Evolutionary conservation across 2,797 vertebrate genomes (phyloP).

Genomic region (Chaetophractus vellerosus): DNA sequence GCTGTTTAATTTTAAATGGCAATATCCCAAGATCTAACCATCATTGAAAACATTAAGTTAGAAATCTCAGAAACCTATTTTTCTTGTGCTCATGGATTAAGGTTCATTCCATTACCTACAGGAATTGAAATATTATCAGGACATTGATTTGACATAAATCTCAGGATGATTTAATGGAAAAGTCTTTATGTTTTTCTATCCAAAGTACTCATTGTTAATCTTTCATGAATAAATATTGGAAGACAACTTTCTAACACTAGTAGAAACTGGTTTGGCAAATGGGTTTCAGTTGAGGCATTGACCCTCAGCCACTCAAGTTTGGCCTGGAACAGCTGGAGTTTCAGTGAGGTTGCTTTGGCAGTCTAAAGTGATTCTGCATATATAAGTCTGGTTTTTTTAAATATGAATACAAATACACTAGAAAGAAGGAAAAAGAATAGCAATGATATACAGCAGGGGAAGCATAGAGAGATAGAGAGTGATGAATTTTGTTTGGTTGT

Average conservation of each 20-base stretch:
- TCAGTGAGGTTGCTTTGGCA: neutral
- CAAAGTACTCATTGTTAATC: neutral
- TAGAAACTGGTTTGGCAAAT: neutral
- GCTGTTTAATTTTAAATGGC: neutral
- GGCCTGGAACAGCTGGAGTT: too few relatives aligned
- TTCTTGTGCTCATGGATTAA: neutral
- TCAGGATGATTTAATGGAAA: neutral
- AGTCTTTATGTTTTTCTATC: neutral
- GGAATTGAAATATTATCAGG: neutral
- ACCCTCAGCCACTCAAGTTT: neutral
- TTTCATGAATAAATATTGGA: neutral
- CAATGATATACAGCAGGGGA: too few relatives aligned
- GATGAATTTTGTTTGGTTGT: too few relatives aligned
- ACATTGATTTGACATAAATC: too few relatives aligned
- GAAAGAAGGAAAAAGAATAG: too few relatives aligned
- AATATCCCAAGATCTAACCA: neutral
- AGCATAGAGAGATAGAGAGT: too few relatives aligned
- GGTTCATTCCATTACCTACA: neutral
- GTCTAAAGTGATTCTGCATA: too few relatives aligned
- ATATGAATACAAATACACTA: too few relatives aligned
- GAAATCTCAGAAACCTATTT: neutral
- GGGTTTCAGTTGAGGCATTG: neutral
- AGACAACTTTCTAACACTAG: neutral
- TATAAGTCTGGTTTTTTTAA: too few relatives aligned
- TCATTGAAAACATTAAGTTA: neutral